Evolutionary conservation across 37 sponge, comb jelly and placozoan genomes (phyloP).

Genomic region (Petrosia ficiformis): DNA sequence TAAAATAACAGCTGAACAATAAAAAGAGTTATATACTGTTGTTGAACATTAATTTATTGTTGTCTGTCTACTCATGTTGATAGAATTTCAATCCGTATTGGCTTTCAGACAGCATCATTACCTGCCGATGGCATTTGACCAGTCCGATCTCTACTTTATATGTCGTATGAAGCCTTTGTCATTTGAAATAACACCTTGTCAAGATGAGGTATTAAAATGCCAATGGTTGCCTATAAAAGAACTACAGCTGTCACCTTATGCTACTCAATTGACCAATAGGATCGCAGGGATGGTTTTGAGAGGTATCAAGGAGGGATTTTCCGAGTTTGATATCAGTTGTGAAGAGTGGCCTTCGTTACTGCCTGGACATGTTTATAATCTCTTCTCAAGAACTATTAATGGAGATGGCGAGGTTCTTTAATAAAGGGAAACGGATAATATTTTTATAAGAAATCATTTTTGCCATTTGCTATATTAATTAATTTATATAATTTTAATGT

Average conservation of each 20-base stretch:
- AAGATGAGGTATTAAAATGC: slow-evolving; percentile 67
- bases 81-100: slow-evolving; percentile 70
- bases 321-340: neutral
- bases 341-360: neutral
- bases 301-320: neutral
- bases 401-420: too few relatives aligned
- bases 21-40: too few relatives aligned
- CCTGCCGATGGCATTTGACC: slow-evolving; percentile 42
- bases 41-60: neutral
- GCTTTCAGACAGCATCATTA: slow-evolving; percentile 80
- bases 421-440: too few relatives aligned
- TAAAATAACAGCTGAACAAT: slow-evolving; percentile 2
- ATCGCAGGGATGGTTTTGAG: neutral
- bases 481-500: neutral
- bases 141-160: slow-evolving; percentile 76
- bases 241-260: slow-evolving; percentile 25
- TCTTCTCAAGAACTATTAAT: neutral
- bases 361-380: neutral
- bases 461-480: too few relatives aligned
- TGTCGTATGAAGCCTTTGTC: slow-evolving; percentile 73
- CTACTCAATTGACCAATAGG: slow-evolving; percentile 51
- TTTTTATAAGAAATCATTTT: too few relatives aligned
- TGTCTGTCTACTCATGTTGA: neutral
- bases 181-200: slow-evolving; percentile 56
- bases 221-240: slow-evolving; percentile 63